A percentile compares a stretch with the other conserved stretches of the same genome.
These are phyloP conservation scores for Maniola hyperantus DNA, from an alignment of 2,888 invertebrate species.

Conservation along the genomic window DNA sequence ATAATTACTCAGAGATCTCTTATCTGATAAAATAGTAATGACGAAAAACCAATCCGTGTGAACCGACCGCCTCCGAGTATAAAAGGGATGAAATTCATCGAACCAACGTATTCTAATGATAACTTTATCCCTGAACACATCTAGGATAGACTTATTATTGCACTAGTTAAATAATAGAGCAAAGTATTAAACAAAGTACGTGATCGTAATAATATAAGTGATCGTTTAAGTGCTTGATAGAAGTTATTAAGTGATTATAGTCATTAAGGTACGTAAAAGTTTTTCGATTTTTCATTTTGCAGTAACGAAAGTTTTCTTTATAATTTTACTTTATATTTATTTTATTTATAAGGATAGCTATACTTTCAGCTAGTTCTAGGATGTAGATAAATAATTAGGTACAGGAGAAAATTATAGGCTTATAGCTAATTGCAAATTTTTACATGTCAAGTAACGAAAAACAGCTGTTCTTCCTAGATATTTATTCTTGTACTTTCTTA, in stretches of 20 bases:
- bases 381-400: no score
- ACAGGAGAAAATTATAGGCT: no score
- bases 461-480: no score
- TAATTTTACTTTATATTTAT: no score
- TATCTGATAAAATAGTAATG: background rate
- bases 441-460: no score
- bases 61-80: constrained; percentile 32
- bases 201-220: background rate
- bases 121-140: constrained; percentile 35
- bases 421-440: no score
- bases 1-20: background rate
- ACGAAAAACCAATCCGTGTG: constrained; percentile 44
- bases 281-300: background rate
- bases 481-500: no score
- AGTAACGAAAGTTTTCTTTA: no score
- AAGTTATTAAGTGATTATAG: no score
- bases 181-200: background rate
- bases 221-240: background rate
- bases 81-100: constrained; percentile 43
- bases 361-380: no score
- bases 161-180: background rate
- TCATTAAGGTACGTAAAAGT: background rate
- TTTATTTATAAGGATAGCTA: no score
- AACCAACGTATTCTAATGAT: constrained; percentile 33
- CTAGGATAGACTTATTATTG: constrained; percentile 19